These are phyloP conservation scores for Tenthredo notha DNA, from an alignment of 2,888 invertebrate species.

Conservation along the genomic window DNA sequence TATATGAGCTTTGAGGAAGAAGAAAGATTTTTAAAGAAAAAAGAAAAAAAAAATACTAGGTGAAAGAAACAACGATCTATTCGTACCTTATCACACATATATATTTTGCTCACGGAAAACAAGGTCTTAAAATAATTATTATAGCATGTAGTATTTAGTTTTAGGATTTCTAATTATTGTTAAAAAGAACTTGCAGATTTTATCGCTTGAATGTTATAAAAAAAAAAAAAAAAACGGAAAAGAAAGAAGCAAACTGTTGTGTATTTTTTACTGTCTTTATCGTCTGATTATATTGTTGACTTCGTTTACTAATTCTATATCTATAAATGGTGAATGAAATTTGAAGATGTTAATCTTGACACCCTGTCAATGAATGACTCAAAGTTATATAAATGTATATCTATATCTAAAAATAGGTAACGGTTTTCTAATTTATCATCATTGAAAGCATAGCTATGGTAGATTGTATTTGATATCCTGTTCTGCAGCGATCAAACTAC, in stretches of 20 bases:
- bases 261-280: neutral
- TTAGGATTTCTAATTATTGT: neutral
- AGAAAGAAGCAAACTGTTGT: neutral
- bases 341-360: neutral
- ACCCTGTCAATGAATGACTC: neutral
- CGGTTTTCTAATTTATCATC: neutral
- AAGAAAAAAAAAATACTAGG: neutral
- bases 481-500: neutral
- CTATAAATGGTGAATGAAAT: neutral
- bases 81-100: neutral
- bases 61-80: neutral
- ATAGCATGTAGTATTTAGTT: neutral
- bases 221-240: neutral
- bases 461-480: neutral
- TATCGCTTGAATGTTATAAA: neutral
- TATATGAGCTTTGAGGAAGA: too few relatives aligned
- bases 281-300: neutral
- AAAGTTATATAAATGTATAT: neutral
- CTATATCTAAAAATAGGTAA: neutral
- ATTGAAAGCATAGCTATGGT: neutral
- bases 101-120: conserved; percentile 29
- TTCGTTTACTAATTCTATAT: neutral
- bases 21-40: neutral
- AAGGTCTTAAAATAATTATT: conserved; percentile 4
- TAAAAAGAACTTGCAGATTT: neutral